A percentile compares a stretch with the other conserved stretches of the same genome.
These are phyloP conservation scores for Serilophus lunatus DNA, from an alignment of 2,113 vertebrate genomes.

Conservation along the genomic window DNA sequence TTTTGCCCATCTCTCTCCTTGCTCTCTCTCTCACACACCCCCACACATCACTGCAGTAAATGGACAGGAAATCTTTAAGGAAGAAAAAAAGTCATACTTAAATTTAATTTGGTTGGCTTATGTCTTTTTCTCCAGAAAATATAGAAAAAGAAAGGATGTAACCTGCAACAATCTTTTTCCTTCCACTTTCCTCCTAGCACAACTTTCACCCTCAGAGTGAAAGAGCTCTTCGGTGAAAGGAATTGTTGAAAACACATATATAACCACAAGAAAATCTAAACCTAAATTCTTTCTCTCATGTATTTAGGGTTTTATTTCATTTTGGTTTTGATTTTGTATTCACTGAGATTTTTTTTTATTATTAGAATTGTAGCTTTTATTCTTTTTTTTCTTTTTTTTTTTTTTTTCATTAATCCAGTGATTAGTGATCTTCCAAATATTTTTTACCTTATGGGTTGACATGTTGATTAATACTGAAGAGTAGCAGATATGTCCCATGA, in stretches of 20 bases:
- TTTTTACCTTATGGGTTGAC: background rate
- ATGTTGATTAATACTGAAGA: background rate
- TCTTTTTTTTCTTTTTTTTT: too few relatives aligned
- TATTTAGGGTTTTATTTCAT: background rate
- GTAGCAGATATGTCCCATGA: background rate
- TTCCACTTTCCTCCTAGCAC: background rate
- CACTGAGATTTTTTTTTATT: too few relatives aligned
- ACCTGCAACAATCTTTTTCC: background rate
- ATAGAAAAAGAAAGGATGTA: background rate
- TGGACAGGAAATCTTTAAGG: background rate
- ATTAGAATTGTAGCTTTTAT: background rate
- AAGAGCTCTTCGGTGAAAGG: background rate
- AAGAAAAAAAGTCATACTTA: background rate
- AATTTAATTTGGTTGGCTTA: background rate
- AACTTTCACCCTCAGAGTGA: background rate
- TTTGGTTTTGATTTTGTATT: background rate
- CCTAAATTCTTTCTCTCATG: background rate
- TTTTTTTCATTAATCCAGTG: background rate
- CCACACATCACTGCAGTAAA: background rate
- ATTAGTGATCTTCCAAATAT: rapidly evolving
- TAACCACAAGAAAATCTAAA: background rate
- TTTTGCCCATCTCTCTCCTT: background rate
- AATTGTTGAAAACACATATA: rapidly evolving
- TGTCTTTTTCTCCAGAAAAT: background rate
- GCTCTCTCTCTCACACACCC: rapidly evolving